Conservation (phyloP, 2,113 vertebrate species). For the Mormyrus iriodes region DNA sequence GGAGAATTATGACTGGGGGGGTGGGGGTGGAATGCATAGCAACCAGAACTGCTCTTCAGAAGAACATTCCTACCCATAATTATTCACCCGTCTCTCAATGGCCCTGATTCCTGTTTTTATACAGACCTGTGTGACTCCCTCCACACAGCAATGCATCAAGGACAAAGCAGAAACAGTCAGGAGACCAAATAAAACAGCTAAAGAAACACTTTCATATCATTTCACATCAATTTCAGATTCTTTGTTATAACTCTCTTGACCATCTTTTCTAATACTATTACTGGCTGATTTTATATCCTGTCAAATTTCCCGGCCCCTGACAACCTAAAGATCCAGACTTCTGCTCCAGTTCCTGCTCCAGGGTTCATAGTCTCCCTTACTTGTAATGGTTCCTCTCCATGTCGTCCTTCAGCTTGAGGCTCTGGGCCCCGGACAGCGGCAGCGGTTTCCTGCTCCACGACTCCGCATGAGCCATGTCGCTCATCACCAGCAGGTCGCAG, state of each 20-base stretch:
- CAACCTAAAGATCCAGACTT: background rate
- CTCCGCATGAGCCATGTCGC: slow-evolving; percentile 48
- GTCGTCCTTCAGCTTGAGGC: slow-evolving; percentile 35
- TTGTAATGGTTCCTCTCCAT: slow-evolving; percentile 71
- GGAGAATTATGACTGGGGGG: background rate
- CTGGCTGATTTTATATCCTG: background rate
- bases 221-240: background rate
- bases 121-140: background rate
- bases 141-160: background rate
- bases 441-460: slow-evolving; percentile 69
- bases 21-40: background rate
- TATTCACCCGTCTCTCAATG: background rate
- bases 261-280: background rate
- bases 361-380: slow-evolving; percentile 43
- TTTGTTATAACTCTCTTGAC: background rate
- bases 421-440: slow-evolving; percentile 50
- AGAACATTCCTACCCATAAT: background rate
- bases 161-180: background rate
- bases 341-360: background rate
- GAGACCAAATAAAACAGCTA: background rate
- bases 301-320: background rate
- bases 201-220: background rate
- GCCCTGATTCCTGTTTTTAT: background rate
- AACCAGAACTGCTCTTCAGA: background rate
- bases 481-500: slow-evolving; percentile 66